Base-by-base conservation (phyloP, 2,888 invertebrate genomes). In the Endomychus coccineus region DNA sequence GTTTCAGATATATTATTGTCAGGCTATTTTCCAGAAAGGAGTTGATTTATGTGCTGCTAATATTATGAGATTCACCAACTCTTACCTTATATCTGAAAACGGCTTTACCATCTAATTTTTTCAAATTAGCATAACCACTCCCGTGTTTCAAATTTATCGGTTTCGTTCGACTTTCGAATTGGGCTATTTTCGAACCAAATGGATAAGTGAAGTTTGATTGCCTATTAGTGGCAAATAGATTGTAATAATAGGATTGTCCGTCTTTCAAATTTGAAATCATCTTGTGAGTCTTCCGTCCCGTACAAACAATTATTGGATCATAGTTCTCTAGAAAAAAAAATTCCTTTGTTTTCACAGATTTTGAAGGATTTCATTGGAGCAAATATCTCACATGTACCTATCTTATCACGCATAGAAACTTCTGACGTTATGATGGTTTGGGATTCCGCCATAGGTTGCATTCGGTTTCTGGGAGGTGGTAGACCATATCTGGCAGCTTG, bases 41-140 rank as follows among this genome's bases (percentile, higher is more conserved):
- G n/a, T n/a, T n/a, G n/a, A n/a, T n/a, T n/a, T n/a, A n/a, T n/a
- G n/a, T n/a, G n/a, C n/a, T n/a, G n/a, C n/a, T n/a, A n/a, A n/a
- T n/a, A n/a, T n/a, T n/a, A n/a, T n/a, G n/a, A n/a, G n/a, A n/a
- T n/a, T n/a, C n/a, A n/a, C n/a, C n/a, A n/a, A n/a, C n/a, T n/a
- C 39, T 48, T 57, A 74, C 74, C 67, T 75, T 76, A 51, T 68
- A 75, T 50, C 70, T 69, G 46, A 73, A 74, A 21, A 71, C 66
- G 11, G 70, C 71, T 31, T 68, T 69, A 14, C 73, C 73, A 43
- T 71, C 71, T 34, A 70, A 53, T 16, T 69, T 69, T 3, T 66
- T 66, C 29, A 76, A 62, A 54, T 71, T 71, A 2, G 70, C 67
- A 39, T 66, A 66, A 1, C 71, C 57, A 42, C 60, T 66, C 30